Conservation (phyloP, 2,113 vertebrate species). For the Pteruthius melanotis region DNA sequence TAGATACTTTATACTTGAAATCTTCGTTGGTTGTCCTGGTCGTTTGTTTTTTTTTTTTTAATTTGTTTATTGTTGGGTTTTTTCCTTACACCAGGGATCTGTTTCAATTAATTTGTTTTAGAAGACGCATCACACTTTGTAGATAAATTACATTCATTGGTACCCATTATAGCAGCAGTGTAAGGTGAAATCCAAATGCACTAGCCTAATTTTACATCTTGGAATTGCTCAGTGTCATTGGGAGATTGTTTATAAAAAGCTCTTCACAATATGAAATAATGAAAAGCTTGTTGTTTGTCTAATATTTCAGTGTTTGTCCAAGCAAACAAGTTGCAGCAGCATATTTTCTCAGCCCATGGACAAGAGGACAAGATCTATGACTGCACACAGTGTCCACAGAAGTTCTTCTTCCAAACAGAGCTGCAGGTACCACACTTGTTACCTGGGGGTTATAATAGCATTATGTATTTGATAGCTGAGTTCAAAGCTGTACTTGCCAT, state of each 20-base stretch:
- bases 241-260: not conserved
- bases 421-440: slow-evolving; percentile 85
- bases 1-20: slow-evolving; percentile 45
- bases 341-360: slow-evolving; percentile 98
- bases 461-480: slow-evolving; percentile 4
- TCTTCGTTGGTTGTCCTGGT: not conserved
- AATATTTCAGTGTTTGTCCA: slow-evolving; percentile 92
- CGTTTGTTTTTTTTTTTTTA: not conserved
- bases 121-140: not conserved
- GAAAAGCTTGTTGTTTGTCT: slow-evolving; percentile 46
- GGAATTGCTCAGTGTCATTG: slow-evolving; percentile 10
- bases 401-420: slow-evolving; percentile 99
- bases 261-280: not conserved
- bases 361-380: slow-evolving; percentile 99
- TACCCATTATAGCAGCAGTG: not conserved
- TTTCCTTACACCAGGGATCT: not conserved
- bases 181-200: not conserved
- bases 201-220: slow-evolving; percentile 6
- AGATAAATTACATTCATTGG: not conserved
- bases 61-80: not conserved
- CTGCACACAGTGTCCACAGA: slow-evolving; percentile 98
- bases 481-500: not conserved
- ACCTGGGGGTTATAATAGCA: not conserved
- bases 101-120: not conserved
- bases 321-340: slow-evolving; percentile 98